Conservation (phyloP, 64 coral and sea anemone genomes). For the Montipora efflorescens region DNA sequence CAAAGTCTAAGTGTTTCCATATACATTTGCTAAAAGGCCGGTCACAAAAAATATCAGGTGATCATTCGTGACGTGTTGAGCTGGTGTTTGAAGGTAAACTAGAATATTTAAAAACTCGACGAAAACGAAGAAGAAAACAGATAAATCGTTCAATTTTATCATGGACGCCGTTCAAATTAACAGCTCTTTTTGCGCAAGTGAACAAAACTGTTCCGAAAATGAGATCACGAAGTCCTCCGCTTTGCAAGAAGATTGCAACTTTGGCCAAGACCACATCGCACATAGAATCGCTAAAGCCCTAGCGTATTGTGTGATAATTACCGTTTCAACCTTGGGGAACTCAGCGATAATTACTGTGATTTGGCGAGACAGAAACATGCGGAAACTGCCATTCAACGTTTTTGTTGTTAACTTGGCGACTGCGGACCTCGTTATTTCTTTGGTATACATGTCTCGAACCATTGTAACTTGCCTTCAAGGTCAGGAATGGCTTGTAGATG, state of each 20-base stretch:
- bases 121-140: no score
- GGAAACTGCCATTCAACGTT: slow-evolving; percentile 31
- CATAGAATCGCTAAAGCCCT: neutral
- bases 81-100: no score
- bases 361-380: slow-evolving; percentile 12
- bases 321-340: slow-evolving; percentile 42
- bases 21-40: neutral
- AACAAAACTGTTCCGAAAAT: neutral
- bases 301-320: slow-evolving; percentile 52
- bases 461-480: slow-evolving; percentile 48
- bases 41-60: neutral
- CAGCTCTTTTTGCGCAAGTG: neutral
- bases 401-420: slow-evolving; percentile 54
- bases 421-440: slow-evolving; percentile 48
- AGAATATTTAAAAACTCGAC: no score
- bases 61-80: neutral
- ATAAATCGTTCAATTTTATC: neutral
- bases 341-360: slow-evolving; percentile 29
- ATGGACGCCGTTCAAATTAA: neutral
- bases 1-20: no score
- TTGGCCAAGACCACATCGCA: neutral
- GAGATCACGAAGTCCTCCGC: no score
- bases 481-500: slow-evolving; percentile 14
- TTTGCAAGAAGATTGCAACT: slow-evolving; percentile 5
- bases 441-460: slow-evolving; percentile 53